These are phyloP conservation scores for Empis stercorea DNA, from an alignment of 2,888 invertebrate species.

Conservation along the genomic window DNA sequence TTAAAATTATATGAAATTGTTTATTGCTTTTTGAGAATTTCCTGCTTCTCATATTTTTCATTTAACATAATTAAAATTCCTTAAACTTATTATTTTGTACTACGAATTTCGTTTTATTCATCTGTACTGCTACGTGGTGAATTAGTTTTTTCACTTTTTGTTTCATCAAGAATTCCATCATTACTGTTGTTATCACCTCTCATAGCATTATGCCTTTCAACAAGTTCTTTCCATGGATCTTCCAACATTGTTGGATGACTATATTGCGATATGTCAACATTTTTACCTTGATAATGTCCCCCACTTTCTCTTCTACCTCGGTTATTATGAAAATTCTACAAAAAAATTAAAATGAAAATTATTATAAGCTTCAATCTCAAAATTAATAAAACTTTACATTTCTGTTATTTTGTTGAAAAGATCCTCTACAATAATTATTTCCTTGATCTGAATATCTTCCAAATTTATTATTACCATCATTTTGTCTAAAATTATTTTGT, in stretches of 20 bases:
- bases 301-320: constrained; percentile 1
- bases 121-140: too few species aligned
- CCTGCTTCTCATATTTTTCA: too few species aligned
- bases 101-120: too few species aligned
- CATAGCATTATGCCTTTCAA: constrained; percentile 22
- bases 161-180: not conserved
- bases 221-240: constrained; percentile 30
- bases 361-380: not conserved
- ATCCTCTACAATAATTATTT: not conserved
- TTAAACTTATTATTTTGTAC: too few species aligned
- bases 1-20: too few species aligned
- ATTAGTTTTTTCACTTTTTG: not conserved
- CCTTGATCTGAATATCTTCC: not conserved
- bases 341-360: not conserved
- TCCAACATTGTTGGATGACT: constrained; percentile 30
- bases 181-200: not conserved
- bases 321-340: not conserved
- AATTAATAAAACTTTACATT: not conserved
- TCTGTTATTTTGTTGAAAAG: not conserved
- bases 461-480: constrained; percentile 11
- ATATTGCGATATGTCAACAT: constrained; percentile 12
- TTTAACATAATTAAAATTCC: too few species aligned
- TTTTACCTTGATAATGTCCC: not conserved
- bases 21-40: too few species aligned
- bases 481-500: constrained; percentile 5